A percentile compares a stretch with the other conserved stretches of the same genome.
Conservation (phyloP, 1,140 invertebrate genomes). For the Ptiloglossa arizonensis region DNA sequence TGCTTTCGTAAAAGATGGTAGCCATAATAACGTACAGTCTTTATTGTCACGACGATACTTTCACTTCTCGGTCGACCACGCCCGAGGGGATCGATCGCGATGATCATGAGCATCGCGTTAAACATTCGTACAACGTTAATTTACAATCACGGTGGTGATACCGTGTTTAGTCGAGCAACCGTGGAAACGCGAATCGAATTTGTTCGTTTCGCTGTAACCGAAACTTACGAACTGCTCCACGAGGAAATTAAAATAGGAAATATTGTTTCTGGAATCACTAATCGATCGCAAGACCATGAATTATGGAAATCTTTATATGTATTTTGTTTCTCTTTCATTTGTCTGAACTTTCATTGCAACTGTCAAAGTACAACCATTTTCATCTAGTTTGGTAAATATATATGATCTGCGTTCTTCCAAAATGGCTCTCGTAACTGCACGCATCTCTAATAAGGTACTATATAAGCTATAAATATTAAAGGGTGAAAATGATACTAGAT, state of each 20-base stretch:
- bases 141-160: neutral
- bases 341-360: no score
- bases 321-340: no score
- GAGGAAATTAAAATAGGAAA: neutral
- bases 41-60: constrained; percentile 51
- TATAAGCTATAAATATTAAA: no score
- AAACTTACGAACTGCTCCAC: neutral
- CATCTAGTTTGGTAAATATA: no score
- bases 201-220: neutral
- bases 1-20: constrained; percentile 43
- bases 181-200: neutral
- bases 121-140: constrained; percentile 1
- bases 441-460: no score
- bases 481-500: no score
- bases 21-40: constrained; percentile 37
- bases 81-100: constrained; percentile 32
- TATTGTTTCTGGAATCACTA: no score
- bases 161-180: neutral
- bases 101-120: constrained; percentile 26
- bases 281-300: no score
- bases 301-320: no score
- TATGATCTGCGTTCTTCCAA: no score
- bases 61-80: constrained; percentile 43
- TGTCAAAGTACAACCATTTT: no score
- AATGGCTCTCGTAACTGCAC: no score